Conservation (phyloP, 2,888 invertebrate species). For the Xanthorhoe spadicearia region DNA sequence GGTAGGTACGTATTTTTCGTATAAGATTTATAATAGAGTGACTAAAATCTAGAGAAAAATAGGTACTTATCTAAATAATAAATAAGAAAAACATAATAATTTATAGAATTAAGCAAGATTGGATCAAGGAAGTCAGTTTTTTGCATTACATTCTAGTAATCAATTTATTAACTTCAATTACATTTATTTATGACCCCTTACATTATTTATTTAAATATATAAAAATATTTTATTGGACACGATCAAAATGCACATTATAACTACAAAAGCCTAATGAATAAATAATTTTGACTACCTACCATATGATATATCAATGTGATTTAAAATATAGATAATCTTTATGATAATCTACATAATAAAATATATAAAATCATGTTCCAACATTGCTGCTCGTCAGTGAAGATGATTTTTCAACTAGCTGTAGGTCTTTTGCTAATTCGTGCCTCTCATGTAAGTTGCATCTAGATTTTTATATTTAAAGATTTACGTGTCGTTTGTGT, state of each 20-base stretch:
- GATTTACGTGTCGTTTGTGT: too few species aligned
- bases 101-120: too few species aligned
- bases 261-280: not conserved
- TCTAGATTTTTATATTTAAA: not conserved
- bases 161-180: too few species aligned
- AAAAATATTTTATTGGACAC: not conserved
- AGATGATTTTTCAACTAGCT: slow-evolving; percentile 53
- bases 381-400: slow-evolving; percentile 36
- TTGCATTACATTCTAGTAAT: too few species aligned
- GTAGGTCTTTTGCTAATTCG: slow-evolving; percentile 50
- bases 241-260: not conserved
- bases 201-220: not conserved
- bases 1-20: too few species aligned
- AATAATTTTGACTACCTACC: not conserved
- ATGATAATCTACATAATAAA: slow-evolving; percentile 13
- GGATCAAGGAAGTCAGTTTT: too few species aligned
- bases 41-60: too few species aligned
- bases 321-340: slow-evolving; percentile 17
- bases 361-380: slow-evolving; percentile 33
- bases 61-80: not conserved
- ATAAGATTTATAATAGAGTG: too few species aligned
- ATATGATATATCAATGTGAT: not conserved
- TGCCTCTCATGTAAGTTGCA: slow-evolving; percentile 56
- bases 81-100: too few species aligned
- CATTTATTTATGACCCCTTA: too few species aligned